A percentile compares a stretch with the other conserved stretches of the same genome.
Conservation (phyloP, 2,113 vertebrate genomes). For the Mesoclemmys tuberculata region DNA sequence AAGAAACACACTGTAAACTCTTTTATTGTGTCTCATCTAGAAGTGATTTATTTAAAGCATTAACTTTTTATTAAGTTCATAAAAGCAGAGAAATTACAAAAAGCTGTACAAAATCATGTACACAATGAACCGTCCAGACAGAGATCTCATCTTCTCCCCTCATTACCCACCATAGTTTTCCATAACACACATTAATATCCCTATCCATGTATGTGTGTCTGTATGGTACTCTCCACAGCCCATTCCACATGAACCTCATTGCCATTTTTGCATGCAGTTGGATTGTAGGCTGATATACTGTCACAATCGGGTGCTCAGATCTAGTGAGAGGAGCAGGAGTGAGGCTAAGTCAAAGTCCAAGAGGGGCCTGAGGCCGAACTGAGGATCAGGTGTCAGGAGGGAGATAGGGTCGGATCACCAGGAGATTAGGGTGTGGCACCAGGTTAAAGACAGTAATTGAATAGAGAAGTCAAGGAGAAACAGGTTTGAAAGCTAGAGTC, state of each 20-base stretch:
- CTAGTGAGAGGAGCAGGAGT: neutral
- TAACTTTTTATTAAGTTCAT: neutral
- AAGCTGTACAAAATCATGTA: neutral
- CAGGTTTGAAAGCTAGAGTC: too few species aligned
- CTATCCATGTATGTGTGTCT: neutral
- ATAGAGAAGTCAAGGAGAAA: neutral
- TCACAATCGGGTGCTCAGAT: neutral
- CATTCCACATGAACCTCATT: neutral
- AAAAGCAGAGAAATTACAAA: neutral
- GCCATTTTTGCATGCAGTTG: neutral
- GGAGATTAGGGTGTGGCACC: neutral
- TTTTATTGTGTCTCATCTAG: neutral
- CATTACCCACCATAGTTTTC: neutral
- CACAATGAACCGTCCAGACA: neutral
- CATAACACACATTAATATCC: too few species aligned
- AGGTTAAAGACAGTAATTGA: neutral
- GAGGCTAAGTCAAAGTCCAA: neutral
- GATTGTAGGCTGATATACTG: neutral
- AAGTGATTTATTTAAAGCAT: neutral
- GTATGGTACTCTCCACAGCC: neutral
- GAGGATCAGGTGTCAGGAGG: neutral
- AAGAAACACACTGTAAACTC: neutral
- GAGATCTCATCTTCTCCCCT: neutral
- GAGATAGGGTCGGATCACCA: neutral
- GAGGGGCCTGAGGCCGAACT: neutral